Conservation (phyloP, 2,888 invertebrate genomes). For the Hyles lineata region DNA sequence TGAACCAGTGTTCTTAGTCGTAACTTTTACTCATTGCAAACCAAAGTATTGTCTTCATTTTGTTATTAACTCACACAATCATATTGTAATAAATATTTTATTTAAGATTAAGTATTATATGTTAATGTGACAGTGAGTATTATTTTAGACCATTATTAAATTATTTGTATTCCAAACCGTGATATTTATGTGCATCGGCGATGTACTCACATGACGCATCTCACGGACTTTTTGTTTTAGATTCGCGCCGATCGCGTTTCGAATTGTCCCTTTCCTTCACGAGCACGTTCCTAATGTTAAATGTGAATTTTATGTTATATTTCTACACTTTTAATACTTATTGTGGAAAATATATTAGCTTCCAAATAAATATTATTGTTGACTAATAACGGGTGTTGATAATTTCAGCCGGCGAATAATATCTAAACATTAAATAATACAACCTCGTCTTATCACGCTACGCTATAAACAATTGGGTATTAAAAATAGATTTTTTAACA, state of each 20-base stretch:
- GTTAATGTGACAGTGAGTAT: constrained; percentile 65
- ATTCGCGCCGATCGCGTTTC: constrained; percentile 37
- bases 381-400: constrained; percentile 53
- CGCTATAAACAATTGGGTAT: constrained; percentile 25
- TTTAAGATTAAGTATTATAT: constrained; percentile 61
- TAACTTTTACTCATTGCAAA: constrained; percentile 65
- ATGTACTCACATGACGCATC: constrained; percentile 31
- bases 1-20: constrained; percentile 46
- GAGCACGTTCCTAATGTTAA: constrained; percentile 65
- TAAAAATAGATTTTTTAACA: constrained; percentile 56
- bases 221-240: not conserved
- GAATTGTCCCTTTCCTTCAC: constrained; percentile 50
- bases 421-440: constrained; percentile 2
- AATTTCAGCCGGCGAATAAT: constrained; percentile 17
- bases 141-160: constrained; percentile 67
- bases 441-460: constrained; percentile 1
- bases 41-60: constrained; percentile 75
- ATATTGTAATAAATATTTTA: constrained; percentile 55
- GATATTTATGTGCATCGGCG: constrained; percentile 32
- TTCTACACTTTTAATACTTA: constrained; percentile 65
- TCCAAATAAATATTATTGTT: constrained; percentile 83
- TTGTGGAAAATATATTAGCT: constrained; percentile 69
- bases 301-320: constrained; percentile 68
- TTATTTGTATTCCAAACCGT: constrained; percentile 44
- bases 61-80: constrained; percentile 55